These are phyloP conservation scores for Elysia chlorotica DNA, from an alignment of 1,140 invertebrate species.

Conservation along the genomic window DNA sequence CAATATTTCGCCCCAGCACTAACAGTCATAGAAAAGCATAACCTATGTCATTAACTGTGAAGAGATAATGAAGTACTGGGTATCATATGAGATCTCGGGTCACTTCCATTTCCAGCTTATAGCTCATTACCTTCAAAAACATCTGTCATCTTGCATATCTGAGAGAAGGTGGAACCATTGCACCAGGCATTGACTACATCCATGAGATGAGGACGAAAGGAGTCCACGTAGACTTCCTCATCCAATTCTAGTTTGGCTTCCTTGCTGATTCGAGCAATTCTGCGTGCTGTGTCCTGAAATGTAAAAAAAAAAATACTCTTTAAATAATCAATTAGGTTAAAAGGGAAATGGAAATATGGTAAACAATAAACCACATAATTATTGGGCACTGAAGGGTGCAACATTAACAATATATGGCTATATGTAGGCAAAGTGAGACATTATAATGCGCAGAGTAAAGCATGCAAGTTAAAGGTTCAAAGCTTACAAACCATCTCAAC, in stretches of 20 bases:
- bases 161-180: constrained; percentile 87
- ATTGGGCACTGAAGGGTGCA: neutral
- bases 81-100: no score
- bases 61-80: no score
- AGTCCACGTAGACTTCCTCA: constrained; percentile 78
- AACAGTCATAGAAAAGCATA: no score
- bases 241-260: constrained; percentile 93
- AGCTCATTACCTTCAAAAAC: constrained; percentile 97
- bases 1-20: no score
- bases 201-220: constrained; percentile 95
- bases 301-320: neutral
- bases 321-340: neutral
- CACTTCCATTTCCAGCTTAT: no score
- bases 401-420: no score
- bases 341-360: neutral
- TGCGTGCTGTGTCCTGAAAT: constrained; percentile 57
- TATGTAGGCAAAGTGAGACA: no score
- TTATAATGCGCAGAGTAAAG: no score
- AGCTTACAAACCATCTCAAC: no score
- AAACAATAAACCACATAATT: neutral
- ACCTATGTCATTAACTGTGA: no score
- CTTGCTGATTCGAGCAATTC: constrained; percentile 75
- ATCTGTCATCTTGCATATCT: constrained; percentile 96
- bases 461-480: no score
- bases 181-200: constrained; percentile 97